A percentile compares a stretch with the other conserved stretches of the same genome.
phyloP scores from a whole-genome alignment of 2,888 invertebrate species.

The Stenoptilia bipunctidactyla region DNA sequence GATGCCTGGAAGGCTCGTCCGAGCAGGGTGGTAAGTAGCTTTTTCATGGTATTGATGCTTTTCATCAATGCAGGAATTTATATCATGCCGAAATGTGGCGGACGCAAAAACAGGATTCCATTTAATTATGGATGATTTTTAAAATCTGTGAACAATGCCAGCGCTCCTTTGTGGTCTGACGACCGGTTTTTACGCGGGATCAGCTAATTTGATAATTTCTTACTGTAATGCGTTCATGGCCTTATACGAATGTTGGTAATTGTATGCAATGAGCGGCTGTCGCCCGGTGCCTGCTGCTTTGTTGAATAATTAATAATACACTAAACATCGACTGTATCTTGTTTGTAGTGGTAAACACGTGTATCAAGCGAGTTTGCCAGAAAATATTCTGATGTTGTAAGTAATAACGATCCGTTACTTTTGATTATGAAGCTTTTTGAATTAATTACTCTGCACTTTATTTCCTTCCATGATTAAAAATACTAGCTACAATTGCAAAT shows the following conservation, averaged over 20 bases:
- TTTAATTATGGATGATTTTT: slow-evolving; percentile 69
- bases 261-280: neutral
- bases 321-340: too few species aligned
- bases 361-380: too few species aligned
- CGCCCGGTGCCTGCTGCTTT: too few species aligned
- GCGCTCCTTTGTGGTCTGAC: slow-evolving; percentile 48
- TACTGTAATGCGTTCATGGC: slow-evolving; percentile 37
- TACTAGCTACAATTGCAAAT: too few species aligned
- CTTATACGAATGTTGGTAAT: slow-evolving; percentile 18
- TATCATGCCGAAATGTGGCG: slow-evolving; percentile 50
- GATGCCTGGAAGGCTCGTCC: slow-evolving; percentile 32
- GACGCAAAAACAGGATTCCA: slow-evolving; percentile 59
- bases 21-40: slow-evolving; percentile 55
- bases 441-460: too few species aligned
- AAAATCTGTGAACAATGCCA: slow-evolving; percentile 70
- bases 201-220: slow-evolving; percentile 66
- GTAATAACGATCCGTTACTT: too few species aligned
- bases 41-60: slow-evolving; percentile 22
- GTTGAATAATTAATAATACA: too few species aligned
- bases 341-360: too few species aligned
- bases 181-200: slow-evolving; percentile 43
- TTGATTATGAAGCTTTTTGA: too few species aligned
- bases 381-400: too few species aligned
- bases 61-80: slow-evolving; percentile 49
- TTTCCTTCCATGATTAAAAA: too few species aligned